phyloP scores from a whole-genome alignment of 2,888 invertebrate genomes.

The Hanleya hanleyi region DNA sequence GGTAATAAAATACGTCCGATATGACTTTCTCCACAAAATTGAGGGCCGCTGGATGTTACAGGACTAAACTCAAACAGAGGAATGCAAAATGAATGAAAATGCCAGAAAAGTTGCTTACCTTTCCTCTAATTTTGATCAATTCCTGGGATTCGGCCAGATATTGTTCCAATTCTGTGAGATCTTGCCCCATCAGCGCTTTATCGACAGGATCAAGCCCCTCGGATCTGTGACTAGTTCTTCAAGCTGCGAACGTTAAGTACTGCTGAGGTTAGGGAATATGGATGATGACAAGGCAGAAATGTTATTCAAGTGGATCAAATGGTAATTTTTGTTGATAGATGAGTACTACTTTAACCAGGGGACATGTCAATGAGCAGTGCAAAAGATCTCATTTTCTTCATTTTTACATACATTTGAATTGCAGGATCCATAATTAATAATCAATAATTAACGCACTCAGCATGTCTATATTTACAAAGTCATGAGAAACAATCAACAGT shows the following conservation, averaged over 20 bases:
- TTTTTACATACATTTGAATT: no score
- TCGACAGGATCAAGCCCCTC: background rate
- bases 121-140: background rate
- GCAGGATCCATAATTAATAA: no score
- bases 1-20: background rate
- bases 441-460: no score
- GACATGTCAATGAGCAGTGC: no score
- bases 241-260: background rate
- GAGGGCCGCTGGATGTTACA: background rate
- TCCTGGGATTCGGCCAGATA: background rate
- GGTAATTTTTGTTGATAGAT: no score
- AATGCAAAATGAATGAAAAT: background rate
- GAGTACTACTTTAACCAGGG: no score
- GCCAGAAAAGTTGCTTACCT: background rate
- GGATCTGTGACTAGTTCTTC: background rate
- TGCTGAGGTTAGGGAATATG: no score
- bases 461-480: no score
- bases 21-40: background rate
- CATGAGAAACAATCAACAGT: background rate
- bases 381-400: no score
- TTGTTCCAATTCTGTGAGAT: background rate
- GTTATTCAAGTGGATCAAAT: no score
- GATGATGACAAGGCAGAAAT: no score
- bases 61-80: background rate
- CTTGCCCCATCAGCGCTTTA: background rate